Evolutionary conservation across 2,797 vertebrate species (phyloP), one percentile per base, ranked within the genome.

Genomic region (Bradypodion ventrale): DNA sequence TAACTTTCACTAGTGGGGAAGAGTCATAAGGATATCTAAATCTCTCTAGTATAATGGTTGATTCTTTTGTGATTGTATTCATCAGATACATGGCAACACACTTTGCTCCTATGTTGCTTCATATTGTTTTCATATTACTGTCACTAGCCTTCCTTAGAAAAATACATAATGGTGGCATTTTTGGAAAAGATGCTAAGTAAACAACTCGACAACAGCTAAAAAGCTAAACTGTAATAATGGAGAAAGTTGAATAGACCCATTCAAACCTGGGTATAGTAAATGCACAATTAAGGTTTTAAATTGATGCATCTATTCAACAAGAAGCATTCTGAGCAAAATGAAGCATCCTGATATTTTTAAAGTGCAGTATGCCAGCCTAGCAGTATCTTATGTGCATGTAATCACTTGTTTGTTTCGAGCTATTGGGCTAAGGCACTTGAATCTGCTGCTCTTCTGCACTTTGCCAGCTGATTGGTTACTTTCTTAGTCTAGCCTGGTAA

Each of bases 31-130:
- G 16, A 10, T 52, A 49, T 49, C 35, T 46, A 16, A 78, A 52
- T 63, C 42, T 84, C 25, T 72, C 37, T 76, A 79, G 56, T 40
- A 73, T 73, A 84, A 37, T 79, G 25, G 68, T 63, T 79, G 56
- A 32, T 62, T 84, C 66, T 23, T 62, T 70, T 46, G 6, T 52
- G 32, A 23, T 63, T 62, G 19, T 40, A 70, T 62, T 40, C 25
- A n/a, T 46, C 66, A 49, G 40, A 49, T 46, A 70, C 32, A n/a
- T 72, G 52, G 12, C n/a, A 77, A 35, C 40, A 69, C 7, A 21
- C 12, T 15, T 65, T 76, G 46, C 37, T 78, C 40, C 32, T 70
- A 44, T 35, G n/a, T n/a, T n/a, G 25, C 37, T 73, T 59, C 56
- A 62, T 35, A 78, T 78, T 84, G 13, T 59, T 49, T 25, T 59